Base-by-base conservation (phyloP, 2,888 invertebrate genomes). In the Drymonia ruficornis region DNA sequence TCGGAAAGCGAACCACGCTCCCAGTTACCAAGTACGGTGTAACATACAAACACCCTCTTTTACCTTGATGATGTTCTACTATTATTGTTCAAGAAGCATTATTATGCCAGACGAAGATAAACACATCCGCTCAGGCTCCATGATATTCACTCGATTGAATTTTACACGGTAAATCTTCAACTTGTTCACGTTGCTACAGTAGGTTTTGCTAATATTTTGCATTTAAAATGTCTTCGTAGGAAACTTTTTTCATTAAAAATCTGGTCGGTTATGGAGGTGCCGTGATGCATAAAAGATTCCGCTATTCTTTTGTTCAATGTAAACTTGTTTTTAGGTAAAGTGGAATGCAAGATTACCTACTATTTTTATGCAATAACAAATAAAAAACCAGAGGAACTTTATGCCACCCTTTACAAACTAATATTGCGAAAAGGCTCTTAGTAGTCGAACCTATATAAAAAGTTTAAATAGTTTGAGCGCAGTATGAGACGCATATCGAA, bases 1-100 rank as follows among this genome's bases (percentile, higher is more conserved):
- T 91, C 89, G 86, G 79, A 83, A 84, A 85, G 79, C 80, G 82
- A 82, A 82, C 84, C 84, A 72, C 81, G 74, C 76, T 72, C 65
- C 80, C 78, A 77, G 23, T 23, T 23, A 23, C 23, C 78, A 75
- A 74, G 68, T 69, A 66, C 72, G 70, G 72, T 74, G 67, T 56
- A 59, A 60, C 63, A 63, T 62, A 65, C 65, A 65, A 63, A 55
- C 59, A 16, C 60, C 44, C 53, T 60, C 59, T 63, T 60, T 66
- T 60, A 16, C 18, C 8, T 38, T 70, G 31, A 36, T 48, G 57
- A 31, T 50, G 55, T 69, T 68, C 63, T 49, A 53, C 60, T 56
- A 51, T 60, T 62, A 65, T 61, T 31, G 45, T 50, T 28, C 44
- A 46, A 50, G 58, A 51, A 55, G n/a, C n/a, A n/a, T n/a, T n/a